phyloP scores from a whole-genome alignment of 2,113 vertebrate species.

The Nettapus auritus region DNA sequence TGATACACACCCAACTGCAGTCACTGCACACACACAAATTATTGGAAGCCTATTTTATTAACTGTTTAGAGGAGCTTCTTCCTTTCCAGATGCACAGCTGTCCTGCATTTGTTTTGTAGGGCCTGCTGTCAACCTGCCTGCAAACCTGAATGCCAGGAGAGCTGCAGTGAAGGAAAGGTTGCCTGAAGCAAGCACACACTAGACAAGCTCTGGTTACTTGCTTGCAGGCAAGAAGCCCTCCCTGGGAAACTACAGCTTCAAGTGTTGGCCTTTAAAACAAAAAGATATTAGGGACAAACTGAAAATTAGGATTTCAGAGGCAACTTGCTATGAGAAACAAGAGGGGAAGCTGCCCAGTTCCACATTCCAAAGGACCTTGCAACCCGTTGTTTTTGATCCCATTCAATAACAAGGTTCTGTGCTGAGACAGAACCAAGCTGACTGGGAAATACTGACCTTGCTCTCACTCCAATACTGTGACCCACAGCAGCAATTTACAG shows the following conservation, averaged over 20 bases:
- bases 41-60: neutral
- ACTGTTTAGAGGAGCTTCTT: neutral
- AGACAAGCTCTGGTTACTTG: neutral
- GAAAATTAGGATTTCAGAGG: neutral
- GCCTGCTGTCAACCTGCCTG: neutral
- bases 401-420: neutral
- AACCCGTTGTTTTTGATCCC: neutral
- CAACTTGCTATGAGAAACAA: neutral
- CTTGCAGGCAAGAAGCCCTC: neutral
- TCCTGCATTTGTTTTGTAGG: neutral
- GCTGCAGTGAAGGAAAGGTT: accelerated
- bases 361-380: neutral
- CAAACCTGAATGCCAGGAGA: neutral
- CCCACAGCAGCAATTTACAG: neutral
- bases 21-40: neutral
- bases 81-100: neutral
- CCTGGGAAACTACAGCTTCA: neutral
- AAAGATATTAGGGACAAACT: neutral
- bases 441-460: neutral
- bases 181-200: accelerated
- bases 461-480: neutral
- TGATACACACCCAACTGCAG: neutral
- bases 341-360: neutral
- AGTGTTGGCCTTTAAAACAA: neutral
- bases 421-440: neutral